Base-by-base conservation (phyloP, 2,888 invertebrate genomes). In the Andrena hattorfiana region DNA sequence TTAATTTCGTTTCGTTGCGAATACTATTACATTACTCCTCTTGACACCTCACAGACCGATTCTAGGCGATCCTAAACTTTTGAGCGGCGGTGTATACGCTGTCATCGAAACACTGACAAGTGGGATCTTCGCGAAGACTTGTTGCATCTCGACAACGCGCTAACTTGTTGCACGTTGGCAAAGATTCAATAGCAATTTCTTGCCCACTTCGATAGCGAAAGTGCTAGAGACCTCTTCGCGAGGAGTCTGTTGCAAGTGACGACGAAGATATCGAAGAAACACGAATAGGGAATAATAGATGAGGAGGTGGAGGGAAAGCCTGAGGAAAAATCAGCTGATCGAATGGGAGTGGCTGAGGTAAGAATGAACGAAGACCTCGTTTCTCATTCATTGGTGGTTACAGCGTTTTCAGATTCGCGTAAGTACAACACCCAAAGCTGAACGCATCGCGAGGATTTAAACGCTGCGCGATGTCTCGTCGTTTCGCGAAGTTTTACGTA, bases 111-210 rank as follows among this genome's bases (percentile, higher is more conserved):
- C 23, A 32, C 20, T 35, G 54, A 35, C 35, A 32, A 23, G 26
- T 20, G 13, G 0, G 16, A 60, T 48, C n/a, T 56, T 59, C 42
- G 23, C n/a, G n/a, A 48, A 42, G 16, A 81, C 82, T 83, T 83
- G 81, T 83, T 81, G 82, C 82, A 20, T 59, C 56, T 7, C 26
- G 5, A 10, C 16, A 13, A 63, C 62, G 42, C 35, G 56, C 42
- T 67, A 67, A 81, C 83, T 83, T 83, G 82, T 83, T 83, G 82
- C 82, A 49, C 28, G 42, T 69, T 83, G 76, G 81, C 82, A 76
- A 60, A 28, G 56, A n/a, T 63, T 72, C 60, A 69, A 69, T 30
- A 64, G 16, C 23, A 20, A 75, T 62, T 64, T 68, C 20, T 67
- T 48, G n/a, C 10, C 32, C 20, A 54, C 10, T 56, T 64, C 48